Conservation (phyloP, 2,797 vertebrate genomes). For the Ambastaia sidthimunki region DNA sequence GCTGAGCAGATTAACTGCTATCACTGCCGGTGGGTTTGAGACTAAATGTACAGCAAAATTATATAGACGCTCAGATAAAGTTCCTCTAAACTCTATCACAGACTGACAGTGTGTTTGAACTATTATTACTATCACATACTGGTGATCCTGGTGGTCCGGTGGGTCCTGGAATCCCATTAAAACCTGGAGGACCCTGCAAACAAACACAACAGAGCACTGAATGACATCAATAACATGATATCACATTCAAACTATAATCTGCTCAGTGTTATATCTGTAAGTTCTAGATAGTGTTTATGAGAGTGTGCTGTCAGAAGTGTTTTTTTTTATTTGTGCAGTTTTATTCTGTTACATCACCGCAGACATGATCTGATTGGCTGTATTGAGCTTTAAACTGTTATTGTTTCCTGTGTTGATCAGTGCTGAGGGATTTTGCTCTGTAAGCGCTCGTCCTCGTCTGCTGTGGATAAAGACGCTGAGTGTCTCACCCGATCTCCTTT, state of each 20-base stretch:
- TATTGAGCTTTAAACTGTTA: constrained; percentile 12
- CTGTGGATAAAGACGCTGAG: neutral
- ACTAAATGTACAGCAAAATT: too few relatives aligned
- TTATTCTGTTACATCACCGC: neutral
- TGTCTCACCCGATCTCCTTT: constrained; percentile 79
- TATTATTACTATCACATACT: constrained; percentile 64
- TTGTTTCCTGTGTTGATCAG: neutral
- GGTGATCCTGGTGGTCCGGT: constrained; percentile 80
- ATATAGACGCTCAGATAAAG: neutral
- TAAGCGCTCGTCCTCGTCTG: neutral
- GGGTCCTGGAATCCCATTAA: constrained; percentile 80
- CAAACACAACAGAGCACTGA: neutral
- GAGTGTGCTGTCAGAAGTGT: too few relatives aligned
- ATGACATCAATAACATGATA: neutral
- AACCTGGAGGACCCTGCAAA: constrained; percentile 79
- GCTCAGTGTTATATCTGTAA: neutral
- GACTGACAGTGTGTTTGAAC: constrained; percentile 5
- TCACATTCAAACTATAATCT: neutral
- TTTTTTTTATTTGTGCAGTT: too few relatives aligned
- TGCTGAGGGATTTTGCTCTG: constrained; percentile 4
- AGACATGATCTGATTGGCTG: neutral
- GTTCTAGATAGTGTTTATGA: too few relatives aligned
- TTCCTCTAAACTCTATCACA: neutral
- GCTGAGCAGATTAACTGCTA: too few relatives aligned
- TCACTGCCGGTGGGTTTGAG: too few relatives aligned